Evolutionary conservation across 2,888 invertebrate species (phyloP), one percentile per base, ranked within the genome.

Genomic region (Thereva nobilitata): DNA sequence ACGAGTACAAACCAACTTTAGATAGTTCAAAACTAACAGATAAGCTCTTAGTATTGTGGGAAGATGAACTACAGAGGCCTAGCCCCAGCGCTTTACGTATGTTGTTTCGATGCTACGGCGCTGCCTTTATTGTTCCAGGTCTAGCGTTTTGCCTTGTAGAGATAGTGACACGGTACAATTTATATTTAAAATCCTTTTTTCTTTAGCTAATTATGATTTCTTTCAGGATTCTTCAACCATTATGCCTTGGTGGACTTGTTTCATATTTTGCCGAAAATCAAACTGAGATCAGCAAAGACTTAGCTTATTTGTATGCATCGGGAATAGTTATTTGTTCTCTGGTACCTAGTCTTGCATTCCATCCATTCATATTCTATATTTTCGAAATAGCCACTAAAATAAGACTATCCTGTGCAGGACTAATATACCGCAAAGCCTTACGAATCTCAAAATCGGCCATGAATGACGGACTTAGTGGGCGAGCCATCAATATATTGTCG

Each of bases 401-500:
- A 71, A 83, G 91, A 1, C 82, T 92, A 0, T 89, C 89, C 0
- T 85, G 88, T 57, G 89, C 89, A 59, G 86, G 89, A 0, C 80
- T 92, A 9, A 84, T 93, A 64, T 92, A 90, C 74, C 84, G 88
- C 71, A 92, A 92, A 71, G 84, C 85, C 7, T 78, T 87, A 47
- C 83, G 85, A 71, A 81, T 95, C 42, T 92, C 91, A 65, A 91
- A 91, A 78, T 89, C 89, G 5, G 92, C 95, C 1, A 82, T 95
- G 55, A 91, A 90, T 5, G 89, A 93, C 77, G 95, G 95, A 0
- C 91, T 83, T 79, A 92, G 87, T 73, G 96, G 82, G 0, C 84
- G 86, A 70, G 86, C 86, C 69, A 94, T 97, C 40, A 97, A 97
- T 79, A 85, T 97, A n/a, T 83, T 98, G 67, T 95, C 97, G 1